Conservation (phyloP, 2,888 invertebrate genomes). For the Acronicta psi region DNA sequence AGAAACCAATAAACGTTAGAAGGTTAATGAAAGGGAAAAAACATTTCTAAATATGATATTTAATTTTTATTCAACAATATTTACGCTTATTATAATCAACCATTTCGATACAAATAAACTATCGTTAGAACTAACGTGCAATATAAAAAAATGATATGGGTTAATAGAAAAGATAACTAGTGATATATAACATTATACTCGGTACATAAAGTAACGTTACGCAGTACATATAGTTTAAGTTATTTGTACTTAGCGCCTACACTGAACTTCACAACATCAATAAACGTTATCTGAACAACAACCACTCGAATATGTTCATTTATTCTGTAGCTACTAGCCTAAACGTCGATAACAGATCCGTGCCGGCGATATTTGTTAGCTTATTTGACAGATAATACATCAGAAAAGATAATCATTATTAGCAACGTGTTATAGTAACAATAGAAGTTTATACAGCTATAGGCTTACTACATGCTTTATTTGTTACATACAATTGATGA, state of each 20-base stretch:
- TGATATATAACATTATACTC: slow-evolving; percentile 60
- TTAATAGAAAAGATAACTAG: slow-evolving; percentile 54
- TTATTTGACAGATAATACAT: slow-evolving; percentile 81
- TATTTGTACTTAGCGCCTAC: slow-evolving; percentile 71
- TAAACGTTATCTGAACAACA: slow-evolving; percentile 76
- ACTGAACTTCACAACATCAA: slow-evolving; percentile 73
- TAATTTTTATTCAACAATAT: slow-evolving; percentile 68
- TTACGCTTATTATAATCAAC: slow-evolving; percentile 49
- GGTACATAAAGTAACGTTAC: slow-evolving; percentile 59
- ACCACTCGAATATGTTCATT: slow-evolving; percentile 80
- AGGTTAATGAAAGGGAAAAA: slow-evolving; percentile 55
- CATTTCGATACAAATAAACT: slow-evolving; percentile 58
- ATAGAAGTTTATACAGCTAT: slow-evolving; percentile 63
- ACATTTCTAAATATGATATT: slow-evolving; percentile 61
- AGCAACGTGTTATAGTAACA: slow-evolving; percentile 64
- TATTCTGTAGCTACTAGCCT: slow-evolving; percentile 71
- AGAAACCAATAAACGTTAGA: slow-evolving; percentile 41
- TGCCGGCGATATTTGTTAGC: slow-evolving; percentile 70
- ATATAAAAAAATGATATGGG: slow-evolving; percentile 50
- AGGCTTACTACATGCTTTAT: slow-evolving; percentile 62
- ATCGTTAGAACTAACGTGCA: slow-evolving; percentile 61
- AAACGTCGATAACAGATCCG: slow-evolving; percentile 71
- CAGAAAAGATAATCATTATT: slow-evolving; percentile 71
- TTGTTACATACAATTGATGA: slow-evolving; percentile 53
- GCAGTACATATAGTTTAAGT: slow-evolving; percentile 35